Evolutionary conservation across 2,113 vertebrate species (phyloP), one percentile per base, ranked within the genome.

Genomic region (Monopterus albus): DNA sequence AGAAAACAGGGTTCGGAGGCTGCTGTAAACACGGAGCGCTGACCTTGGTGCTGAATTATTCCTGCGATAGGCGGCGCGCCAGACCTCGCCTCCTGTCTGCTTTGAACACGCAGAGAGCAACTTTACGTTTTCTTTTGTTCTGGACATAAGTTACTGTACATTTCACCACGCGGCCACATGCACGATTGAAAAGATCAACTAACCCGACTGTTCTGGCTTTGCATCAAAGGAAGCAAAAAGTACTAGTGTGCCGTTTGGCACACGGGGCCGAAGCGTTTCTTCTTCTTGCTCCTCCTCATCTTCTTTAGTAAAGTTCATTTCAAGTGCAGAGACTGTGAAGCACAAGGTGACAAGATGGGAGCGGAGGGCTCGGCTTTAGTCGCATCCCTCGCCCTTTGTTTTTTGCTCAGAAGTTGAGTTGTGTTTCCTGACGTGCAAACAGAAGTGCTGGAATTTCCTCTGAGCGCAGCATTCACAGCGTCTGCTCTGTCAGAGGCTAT

Each of bases 41-140:
- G 84, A 82, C 83, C 86, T 82, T 77, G 83, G 88, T 86, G 68
- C 84, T 91, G 84, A 84, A 75, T 28, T 3, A 1, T 25, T 55
- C 47, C 66, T n/a, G 40, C 29, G 52, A 2, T n/a, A 25, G 17
- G 14, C 68, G 4, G 36, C 18, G 45, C 20, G 64, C 49, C 20
- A 35, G 20, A 18, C 23, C 43, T 17, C 11, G 1, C 12, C 3
- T 9, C 7, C 43, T 2, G 18, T 28, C 43, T 9, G 66, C 71
- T 3, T 3, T 39, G 62, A 46, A 6, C 33, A 29, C 21, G 13
- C 65, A 7, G 23, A 1, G 1, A 25, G 42, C 50, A 51, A 28
- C 35, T 47, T 23, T 42, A 7, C 11, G 10, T 12, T 15, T 20
- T 31, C 20, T 13, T 23, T 8, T 7, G 10, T 13, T 21, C 6